These are phyloP conservation scores for Tetragnatha versicolor DNA, from an alignment of 1,140 invertebrate species.

Conservation along the genomic window DNA sequence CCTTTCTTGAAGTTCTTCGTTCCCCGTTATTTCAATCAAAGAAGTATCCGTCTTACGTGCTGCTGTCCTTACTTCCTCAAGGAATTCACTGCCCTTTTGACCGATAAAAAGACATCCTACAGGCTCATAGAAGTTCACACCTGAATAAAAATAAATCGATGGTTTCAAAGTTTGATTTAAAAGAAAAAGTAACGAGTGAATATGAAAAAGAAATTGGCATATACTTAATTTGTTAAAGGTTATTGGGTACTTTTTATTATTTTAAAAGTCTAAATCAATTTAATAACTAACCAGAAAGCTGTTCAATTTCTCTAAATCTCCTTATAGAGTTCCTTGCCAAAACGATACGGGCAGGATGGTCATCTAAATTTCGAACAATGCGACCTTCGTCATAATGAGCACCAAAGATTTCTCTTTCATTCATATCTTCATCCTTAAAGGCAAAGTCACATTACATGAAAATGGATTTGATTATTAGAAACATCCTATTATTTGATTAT, in stretches of 20 bases:
- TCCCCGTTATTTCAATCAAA: neutral
- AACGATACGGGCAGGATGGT: neutral
- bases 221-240: neutral
- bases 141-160: neutral
- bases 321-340: slow-evolving; percentile 5
- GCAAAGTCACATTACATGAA: no score
- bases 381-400: slow-evolving; percentile 45
- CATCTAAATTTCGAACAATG: slow-evolving; percentile 15
- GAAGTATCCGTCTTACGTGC: neutral
- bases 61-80: neutral
- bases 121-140: slow-evolving; percentile 6
- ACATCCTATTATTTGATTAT: no score
- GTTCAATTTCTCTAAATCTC: slow-evolving; percentile 15
- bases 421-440: no score
- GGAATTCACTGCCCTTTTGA: neutral
- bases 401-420: slow-evolving; percentile 24
- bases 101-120: slow-evolving; percentile 17
- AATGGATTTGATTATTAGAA: no score
- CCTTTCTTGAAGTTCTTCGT: neutral
- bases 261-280: neutral
- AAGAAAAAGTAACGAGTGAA: no score
- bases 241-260: neutral
- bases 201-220: neutral
- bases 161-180: no score
- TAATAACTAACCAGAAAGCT: slow-evolving; percentile 19